Conservation (phyloP, 2,888 invertebrate species). For the Lutraria lutraria region DNA sequence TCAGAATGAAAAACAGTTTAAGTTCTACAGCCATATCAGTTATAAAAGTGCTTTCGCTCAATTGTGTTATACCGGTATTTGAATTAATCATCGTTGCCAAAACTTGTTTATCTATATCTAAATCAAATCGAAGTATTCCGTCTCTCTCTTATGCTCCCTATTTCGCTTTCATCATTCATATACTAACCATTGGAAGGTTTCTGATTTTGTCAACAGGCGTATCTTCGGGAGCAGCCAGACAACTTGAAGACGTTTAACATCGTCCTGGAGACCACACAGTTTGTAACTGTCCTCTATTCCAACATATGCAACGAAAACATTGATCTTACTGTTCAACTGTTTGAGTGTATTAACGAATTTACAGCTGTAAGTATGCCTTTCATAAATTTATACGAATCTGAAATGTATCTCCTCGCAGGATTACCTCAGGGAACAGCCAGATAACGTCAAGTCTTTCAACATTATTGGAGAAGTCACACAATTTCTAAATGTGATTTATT, state of each 20-base stretch:
- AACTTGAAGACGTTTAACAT: constrained; percentile 87
- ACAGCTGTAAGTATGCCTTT: constrained; percentile 82
- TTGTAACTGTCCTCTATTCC: constrained; percentile 86
- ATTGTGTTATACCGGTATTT: too few relatives aligned
- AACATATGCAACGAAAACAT: constrained; percentile 85
- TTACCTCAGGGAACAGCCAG: constrained; percentile 86
- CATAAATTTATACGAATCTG: constrained; percentile 22
- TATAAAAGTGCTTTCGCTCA: too few relatives aligned
- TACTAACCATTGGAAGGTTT: constrained; percentile 16
- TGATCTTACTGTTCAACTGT: constrained; percentile 86
- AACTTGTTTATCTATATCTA: too few relatives aligned
- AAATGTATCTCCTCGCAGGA: constrained; percentile 77
- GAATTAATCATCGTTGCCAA: too few relatives aligned
- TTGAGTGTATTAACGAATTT: constrained; percentile 86
- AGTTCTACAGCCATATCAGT: too few relatives aligned
- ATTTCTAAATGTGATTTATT: constrained; percentile 86
- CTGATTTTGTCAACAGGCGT: constrained; percentile 66
- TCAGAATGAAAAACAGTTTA: neutral
- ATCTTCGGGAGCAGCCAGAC: constrained; percentile 86
- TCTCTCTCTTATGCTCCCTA: neutral
- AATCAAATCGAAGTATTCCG: neutral
- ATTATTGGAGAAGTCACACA: constrained; percentile 86
- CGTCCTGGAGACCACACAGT: constrained; percentile 85
- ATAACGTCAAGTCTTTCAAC: constrained; percentile 87
- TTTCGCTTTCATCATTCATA: neutral